Conservation (phyloP, 1,140 invertebrate genomes). For the Dreissena rostriformis region DNA sequence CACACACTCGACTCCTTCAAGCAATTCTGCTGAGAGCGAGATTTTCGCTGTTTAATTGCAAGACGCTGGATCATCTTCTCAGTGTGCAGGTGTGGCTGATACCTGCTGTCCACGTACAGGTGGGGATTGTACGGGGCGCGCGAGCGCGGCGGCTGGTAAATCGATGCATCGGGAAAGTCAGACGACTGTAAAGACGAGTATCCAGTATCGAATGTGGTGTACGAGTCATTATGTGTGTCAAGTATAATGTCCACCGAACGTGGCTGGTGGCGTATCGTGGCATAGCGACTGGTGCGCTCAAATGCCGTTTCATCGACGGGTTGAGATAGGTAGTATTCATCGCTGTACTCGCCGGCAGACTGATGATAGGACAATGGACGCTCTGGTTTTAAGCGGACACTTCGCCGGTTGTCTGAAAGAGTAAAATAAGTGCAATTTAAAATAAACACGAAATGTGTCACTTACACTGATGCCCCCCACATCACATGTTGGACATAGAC, state of each 20-base stretch:
- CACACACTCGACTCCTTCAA: conserved; percentile 49
- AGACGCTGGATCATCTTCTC: conserved; percentile 33
- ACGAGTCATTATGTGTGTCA: too few relatives aligned
- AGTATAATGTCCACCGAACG: not conserved
- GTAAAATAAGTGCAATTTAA: too few relatives aligned
- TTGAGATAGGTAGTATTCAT: conserved; percentile 51
- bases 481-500: too few relatives aligned
- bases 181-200: not conserved
- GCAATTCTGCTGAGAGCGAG: not conserved
- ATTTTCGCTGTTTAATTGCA: not conserved
- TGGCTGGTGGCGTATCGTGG: conserved; percentile 33
- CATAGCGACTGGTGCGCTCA: conserved; percentile 31
- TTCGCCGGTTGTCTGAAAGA: conserved; percentile 36
- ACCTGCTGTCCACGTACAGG: conserved; percentile 37
- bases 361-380: conserved; percentile 47
- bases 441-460: too few relatives aligned
- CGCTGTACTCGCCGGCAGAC: conserved; percentile 1
- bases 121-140: conserved; percentile 48
- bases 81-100: conserved; percentile 49
- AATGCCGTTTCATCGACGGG: conserved; percentile 34
- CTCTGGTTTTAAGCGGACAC: conserved; percentile 32
- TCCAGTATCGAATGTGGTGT: not conserved
- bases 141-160: conserved; percentile 32
- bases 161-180: too few relatives aligned
- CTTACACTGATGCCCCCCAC: too few relatives aligned